Evolutionary conservation across 2,888 invertebrate species (phyloP).

Genomic region (Pherbina coryleti): DNA sequence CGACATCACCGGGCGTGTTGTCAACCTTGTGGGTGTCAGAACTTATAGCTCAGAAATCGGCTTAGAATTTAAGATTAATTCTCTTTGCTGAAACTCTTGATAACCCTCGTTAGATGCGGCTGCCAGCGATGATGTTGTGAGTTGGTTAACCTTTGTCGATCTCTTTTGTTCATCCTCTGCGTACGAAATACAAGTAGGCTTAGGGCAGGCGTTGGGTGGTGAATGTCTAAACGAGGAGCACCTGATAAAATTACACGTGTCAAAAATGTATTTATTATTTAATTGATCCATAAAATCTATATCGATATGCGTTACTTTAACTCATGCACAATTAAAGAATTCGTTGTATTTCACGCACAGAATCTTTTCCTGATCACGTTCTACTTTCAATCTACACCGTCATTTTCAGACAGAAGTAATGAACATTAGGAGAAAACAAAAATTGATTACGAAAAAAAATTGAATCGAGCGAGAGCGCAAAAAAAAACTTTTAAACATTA

Average conservation of each 20-base stretch:
- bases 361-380: neutral
- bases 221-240: neutral
- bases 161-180: neutral
- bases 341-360: neutral
- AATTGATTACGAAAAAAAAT: too few species aligned
- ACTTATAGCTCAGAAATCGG: too few species aligned
- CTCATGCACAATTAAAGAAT: neutral
- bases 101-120: too few species aligned
- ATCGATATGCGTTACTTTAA: neutral
- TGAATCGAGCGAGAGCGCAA: too few species aligned
- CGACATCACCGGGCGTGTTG: neutral
- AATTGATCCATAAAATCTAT: too few species aligned
- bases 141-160: neutral
- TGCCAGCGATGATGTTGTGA: neutral
- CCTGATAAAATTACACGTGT: neutral
- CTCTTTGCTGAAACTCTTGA: too few species aligned
- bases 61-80: too few species aligned
- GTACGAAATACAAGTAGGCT: neutral
- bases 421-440: too few species aligned
- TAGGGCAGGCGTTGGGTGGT: neutral
- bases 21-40: too few species aligned
- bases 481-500: too few species aligned
- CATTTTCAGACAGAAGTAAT: neutral
- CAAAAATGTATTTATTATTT: neutral
- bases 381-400: neutral